phyloP scores from a whole-genome alignment of 2,888 invertebrate genomes.

The Bembecia ichneumoniformis region DNA sequence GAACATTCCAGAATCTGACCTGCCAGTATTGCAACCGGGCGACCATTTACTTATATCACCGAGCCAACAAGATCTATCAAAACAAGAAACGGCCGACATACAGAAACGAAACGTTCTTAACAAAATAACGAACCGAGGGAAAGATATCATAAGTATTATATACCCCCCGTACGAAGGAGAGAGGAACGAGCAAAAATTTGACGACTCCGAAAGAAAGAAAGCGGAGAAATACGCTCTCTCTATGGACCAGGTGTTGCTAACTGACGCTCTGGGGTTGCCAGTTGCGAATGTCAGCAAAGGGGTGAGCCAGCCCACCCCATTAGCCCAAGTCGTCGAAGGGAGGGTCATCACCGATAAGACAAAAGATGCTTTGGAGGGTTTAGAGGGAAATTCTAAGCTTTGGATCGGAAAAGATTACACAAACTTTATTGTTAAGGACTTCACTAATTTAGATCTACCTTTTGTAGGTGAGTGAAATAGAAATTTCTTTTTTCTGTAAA shows the following conservation, averaged over 20 bases:
- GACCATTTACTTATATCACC: conserved; percentile 74
- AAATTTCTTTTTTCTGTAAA: too few relatives aligned
- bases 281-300: conserved; percentile 13
- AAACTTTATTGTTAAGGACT: conserved; percentile 97
- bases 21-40: conserved; percentile 75
- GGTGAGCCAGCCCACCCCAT: conserved; percentile 41
- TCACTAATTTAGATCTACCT: conserved; percentile 89
- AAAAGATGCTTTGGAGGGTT: conserved; percentile 38
- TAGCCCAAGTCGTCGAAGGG: conserved; percentile 55
- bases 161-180: conserved; percentile 60
- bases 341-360: conserved; percentile 49
- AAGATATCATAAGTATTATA: conserved; percentile 59
- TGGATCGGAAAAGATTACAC: conserved; percentile 98
- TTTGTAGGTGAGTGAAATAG: conserved; percentile 69
- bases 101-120: conserved; percentile 54
- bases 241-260: conserved; percentile 49
- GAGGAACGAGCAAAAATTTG: conserved; percentile 51
- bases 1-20: conserved; percentile 24
- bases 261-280: conserved; percentile 34
- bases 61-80: conserved; percentile 21
- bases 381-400: conserved; percentile 83
- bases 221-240: conserved; percentile 62
- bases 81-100: conserved; percentile 33
- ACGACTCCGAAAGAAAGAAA: conserved; percentile 57
- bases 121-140: conserved; percentile 58